These are phyloP conservation scores for Ormyrus thymus DNA, from an alignment of 2,888 invertebrate genomes.

Conservation along the genomic window DNA sequence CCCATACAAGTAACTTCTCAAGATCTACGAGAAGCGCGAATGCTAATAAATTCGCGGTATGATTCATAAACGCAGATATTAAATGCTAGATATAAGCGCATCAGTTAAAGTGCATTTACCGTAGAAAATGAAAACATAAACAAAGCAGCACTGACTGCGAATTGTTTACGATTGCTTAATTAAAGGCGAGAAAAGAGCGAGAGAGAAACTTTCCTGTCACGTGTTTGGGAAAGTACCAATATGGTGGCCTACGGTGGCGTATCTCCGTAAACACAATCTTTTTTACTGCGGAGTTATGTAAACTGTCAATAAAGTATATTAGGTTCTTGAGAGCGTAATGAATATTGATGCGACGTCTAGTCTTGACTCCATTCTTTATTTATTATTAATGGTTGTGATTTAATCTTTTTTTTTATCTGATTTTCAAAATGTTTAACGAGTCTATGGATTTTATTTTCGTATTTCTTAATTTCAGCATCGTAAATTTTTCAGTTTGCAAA, in stretches of 20 bases:
- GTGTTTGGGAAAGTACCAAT: constrained; percentile 18
- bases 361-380: constrained; percentile 16
- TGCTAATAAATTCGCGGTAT: not conserved
- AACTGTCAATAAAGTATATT: constrained; percentile 51
- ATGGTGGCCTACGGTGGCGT: constrained; percentile 8
- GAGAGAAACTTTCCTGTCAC: constrained; percentile 9
- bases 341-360: constrained; percentile 32
- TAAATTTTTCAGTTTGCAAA: too few relatives aligned
- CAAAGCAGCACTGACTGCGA: too few relatives aligned
- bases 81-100: not conserved
- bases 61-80: not conserved
- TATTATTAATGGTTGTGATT: not conserved
- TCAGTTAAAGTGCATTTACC: not conserved
- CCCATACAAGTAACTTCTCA: too few relatives aligned
- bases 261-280: constrained; percentile 38
- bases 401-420: not conserved
- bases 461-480: too few relatives aligned
- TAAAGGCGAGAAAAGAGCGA: not conserved
- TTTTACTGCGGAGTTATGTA: constrained; percentile 56
- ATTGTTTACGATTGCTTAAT: constrained; percentile 14
- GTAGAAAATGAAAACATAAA: too few relatives aligned
- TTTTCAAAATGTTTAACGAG: too few relatives aligned
- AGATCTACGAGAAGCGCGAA: too few relatives aligned
- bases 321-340: not conserved
- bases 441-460: too few relatives aligned